Conservation (phyloP, 2,113 vertebrate species). For the Serinus canaria region DNA sequence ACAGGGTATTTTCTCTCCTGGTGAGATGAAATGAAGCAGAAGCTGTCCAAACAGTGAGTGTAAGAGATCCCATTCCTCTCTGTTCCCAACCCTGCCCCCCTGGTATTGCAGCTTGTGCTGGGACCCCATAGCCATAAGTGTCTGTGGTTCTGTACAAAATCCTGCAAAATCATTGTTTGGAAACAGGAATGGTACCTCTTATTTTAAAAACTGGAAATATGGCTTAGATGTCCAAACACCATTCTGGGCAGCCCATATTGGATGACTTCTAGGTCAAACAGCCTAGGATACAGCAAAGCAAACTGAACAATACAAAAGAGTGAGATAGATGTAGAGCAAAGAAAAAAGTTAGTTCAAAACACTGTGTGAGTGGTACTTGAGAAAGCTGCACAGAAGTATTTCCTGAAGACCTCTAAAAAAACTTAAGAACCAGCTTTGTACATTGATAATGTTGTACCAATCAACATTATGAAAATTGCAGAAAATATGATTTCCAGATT, state of each 20-base stretch:
- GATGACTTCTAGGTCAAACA: neutral
- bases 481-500: neutral
- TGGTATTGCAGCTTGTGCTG: neutral
- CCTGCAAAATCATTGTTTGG: neutral
- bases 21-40: neutral
- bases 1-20: neutral
- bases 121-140: neutral
- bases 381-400: neutral
- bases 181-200: neutral
- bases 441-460: neutral
- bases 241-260: neutral
- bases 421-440: neutral
- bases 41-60: rapidly evolving
- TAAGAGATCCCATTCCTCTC: neutral
- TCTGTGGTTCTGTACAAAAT: neutral
- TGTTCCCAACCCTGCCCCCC: rapidly evolving
- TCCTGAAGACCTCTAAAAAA: neutral
- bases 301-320: neutral
- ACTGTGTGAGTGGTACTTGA: neutral
- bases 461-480: neutral
- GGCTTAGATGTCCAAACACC: neutral
- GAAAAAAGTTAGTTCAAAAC: neutral
- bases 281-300: neutral
- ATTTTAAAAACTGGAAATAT: neutral
- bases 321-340: neutral